These are phyloP conservation scores for Okamejei kenojei DNA, from an alignment of 2,797 vertebrate species.

Conservation along the genomic window DNA sequence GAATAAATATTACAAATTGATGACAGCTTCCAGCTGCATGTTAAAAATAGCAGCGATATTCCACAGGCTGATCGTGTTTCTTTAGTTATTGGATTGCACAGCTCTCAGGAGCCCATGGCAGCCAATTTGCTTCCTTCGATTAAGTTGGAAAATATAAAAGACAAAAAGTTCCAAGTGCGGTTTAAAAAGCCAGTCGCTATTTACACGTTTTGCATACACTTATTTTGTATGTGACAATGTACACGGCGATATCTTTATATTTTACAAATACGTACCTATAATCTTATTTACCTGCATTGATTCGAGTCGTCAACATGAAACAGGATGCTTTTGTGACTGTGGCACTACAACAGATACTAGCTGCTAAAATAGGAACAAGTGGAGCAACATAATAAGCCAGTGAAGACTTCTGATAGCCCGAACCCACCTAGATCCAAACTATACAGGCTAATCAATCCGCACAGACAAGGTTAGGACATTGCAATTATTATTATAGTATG, in stretches of 20 bases:
- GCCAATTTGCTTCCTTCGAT: background rate
- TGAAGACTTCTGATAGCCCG: background rate
- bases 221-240: background rate
- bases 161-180: background rate
- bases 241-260: background rate
- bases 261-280: background rate
- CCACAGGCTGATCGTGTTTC: constrained; percentile 52
- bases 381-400: background rate
- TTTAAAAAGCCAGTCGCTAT: background rate
- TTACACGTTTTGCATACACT: background rate
- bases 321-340: background rate
- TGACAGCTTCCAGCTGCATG: constrained; percentile 55
- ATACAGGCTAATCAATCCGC: background rate
- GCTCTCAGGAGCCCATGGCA: background rate
- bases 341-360: background rate
- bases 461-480: background rate
- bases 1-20: constrained; percentile 55
- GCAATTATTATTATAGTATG: background rate
- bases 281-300: background rate
- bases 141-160: constrained; percentile 4
- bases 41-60: constrained; percentile 56
- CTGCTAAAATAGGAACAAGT: background rate
- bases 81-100: constrained; percentile 40
- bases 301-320: background rate
- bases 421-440: background rate